phyloP scores from a whole-genome alignment of 1,140 invertebrate species.

The Drosophila suzukii region DNA sequence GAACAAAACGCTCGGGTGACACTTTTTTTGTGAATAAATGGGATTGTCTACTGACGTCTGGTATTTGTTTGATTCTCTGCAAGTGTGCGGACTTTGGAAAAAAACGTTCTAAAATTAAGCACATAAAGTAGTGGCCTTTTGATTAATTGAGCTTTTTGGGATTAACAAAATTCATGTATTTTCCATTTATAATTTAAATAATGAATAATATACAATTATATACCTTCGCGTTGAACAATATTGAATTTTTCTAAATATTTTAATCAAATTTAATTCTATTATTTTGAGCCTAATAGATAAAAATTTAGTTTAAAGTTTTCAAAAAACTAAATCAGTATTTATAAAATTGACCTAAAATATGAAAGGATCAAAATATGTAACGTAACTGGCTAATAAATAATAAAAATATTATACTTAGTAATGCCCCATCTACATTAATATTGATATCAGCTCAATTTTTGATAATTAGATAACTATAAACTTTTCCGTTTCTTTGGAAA shows the following conservation, averaged over 20 bases:
- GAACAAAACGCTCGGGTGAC: constrained; percentile 19
- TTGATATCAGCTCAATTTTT: not conserved
- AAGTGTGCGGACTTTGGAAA: constrained; percentile 3
- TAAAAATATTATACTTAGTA: not conserved
- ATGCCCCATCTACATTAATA: not conserved
- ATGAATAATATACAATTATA: no score
- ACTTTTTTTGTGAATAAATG: constrained; percentile 18
- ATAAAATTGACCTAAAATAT: no score
- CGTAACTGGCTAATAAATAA: no score
- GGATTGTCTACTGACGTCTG: constrained; percentile 15
- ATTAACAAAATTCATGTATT: not conserved
- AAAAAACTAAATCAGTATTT: no score
- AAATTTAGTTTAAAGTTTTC: no score
- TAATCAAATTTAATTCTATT: no score
- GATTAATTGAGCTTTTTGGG: not conserved
- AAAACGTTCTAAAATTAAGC: not conserved
- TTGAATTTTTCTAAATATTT: no score
- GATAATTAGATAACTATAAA: not conserved
- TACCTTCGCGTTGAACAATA: no score
- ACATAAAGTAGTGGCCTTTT: not conserved
- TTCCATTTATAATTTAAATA: no score
- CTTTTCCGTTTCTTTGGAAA: constrained; percentile 4
- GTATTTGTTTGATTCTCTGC: constrained; percentile 14
- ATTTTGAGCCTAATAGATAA: no score
- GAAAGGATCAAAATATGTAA: no score